phyloP scores from a whole-genome alignment of 2,797 vertebrate species.

The Potorous gilbertii region DNA sequence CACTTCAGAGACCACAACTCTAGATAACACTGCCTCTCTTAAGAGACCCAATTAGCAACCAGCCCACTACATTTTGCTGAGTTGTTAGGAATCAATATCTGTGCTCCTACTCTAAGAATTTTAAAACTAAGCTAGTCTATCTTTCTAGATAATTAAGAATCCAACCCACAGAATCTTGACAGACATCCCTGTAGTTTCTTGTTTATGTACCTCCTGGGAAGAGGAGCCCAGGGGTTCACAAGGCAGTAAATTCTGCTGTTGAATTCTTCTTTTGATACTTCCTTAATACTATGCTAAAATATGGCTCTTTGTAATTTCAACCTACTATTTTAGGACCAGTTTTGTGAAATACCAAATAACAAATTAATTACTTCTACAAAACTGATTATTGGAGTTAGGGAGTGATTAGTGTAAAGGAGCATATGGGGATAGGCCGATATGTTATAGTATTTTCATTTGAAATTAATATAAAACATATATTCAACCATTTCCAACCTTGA shows the following conservation, averaged over 20 bases:
- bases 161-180: neutral
- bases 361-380: neutral
- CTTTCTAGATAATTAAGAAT: neutral
- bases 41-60: neutral
- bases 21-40: neutral
- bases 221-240: accelerated
- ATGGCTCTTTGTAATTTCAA: neutral
- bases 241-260: neutral
- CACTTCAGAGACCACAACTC: neutral
- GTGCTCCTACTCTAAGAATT: neutral
- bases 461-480: neutral
- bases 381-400: neutral
- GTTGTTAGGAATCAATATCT: neutral
- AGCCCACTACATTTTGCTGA: neutral
- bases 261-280: neutral
- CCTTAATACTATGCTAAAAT: neutral
- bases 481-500: neutral
- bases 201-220: neutral
- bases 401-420: neutral
- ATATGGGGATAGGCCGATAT: neutral
- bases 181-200: neutral
- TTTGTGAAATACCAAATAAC: neutral
- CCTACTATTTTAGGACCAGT: neutral
- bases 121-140: neutral
- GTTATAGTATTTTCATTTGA: neutral